Conservation (phyloP, 23 tunicate species). For the Diplosoma virens region DNA sequence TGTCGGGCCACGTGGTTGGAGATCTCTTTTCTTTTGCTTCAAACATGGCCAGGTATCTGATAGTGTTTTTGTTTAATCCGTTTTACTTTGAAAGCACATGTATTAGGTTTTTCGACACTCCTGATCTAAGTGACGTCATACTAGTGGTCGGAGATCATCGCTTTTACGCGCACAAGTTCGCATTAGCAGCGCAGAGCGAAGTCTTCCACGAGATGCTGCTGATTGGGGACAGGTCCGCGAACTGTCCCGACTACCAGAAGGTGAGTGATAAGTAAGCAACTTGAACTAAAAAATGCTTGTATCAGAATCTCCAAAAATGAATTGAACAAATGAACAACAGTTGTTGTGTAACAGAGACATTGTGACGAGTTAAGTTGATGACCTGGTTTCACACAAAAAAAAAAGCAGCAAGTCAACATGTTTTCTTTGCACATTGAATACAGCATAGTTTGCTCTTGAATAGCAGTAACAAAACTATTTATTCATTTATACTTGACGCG, state of each 20-base stretch:
- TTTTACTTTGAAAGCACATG: neutral
- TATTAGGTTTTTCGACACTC: constrained; percentile 78
- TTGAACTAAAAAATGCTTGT: neutral
- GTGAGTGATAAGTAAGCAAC: constrained; percentile 1
- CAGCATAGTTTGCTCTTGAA: too few species aligned
- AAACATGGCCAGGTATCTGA: constrained; percentile 71
- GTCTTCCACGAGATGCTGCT: constrained; percentile 94
- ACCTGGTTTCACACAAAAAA: too few species aligned
- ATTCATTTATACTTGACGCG: too few species aligned
- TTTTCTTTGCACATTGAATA: too few species aligned
- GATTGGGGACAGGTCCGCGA: constrained; percentile 67
- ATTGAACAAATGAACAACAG: too few species aligned
- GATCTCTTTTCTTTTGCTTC: constrained; percentile 68
- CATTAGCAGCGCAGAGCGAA: constrained; percentile 91
- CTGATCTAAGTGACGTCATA: constrained; percentile 89
- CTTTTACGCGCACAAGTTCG: constrained; percentile 86
- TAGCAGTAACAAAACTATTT: too few species aligned
- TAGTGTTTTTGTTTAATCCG: too few species aligned
- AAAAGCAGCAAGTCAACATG: too few species aligned
- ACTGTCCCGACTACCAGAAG: constrained; percentile 85
- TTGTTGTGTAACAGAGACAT: neutral
- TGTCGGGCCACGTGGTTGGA: constrained; percentile 88
- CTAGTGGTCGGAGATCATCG: constrained; percentile 75
- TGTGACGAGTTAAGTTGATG: neutral
- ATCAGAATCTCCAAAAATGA: too few species aligned